Percentiles rank a stretch among this genome's conserved stretches.
Evolutionary conservation across 2,888 invertebrate species (phyloP).

Genomic region (Muscina levida): DNA sequence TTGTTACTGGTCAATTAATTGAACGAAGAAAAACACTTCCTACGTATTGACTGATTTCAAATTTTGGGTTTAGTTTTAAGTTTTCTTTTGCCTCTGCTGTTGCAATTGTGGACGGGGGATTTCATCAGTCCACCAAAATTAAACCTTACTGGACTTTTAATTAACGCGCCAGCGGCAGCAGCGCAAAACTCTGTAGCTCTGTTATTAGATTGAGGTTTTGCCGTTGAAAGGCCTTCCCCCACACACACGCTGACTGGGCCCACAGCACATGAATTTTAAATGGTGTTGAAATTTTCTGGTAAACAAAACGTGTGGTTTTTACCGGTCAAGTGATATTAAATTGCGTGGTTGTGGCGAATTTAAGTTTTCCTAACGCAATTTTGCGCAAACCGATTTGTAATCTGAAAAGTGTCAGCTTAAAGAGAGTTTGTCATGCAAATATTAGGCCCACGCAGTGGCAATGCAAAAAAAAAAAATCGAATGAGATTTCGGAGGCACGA

Average conservation of each 20-base stretch:
- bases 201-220: slow-evolving; percentile 26
- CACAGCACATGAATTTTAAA: neutral
- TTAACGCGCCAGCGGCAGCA: neutral
- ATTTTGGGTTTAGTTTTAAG: neutral
- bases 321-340: neutral
- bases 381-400: neutral
- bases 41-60: slow-evolving; percentile 7
- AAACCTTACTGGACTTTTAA: slow-evolving; percentile 25
- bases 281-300: slow-evolving; percentile 33
- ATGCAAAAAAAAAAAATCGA: too few relatives aligned
- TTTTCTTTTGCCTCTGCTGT: neutral
- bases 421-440: slow-evolving; percentile 25
- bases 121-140: neutral
- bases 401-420: slow-evolving; percentile 13
- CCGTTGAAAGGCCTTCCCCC: neutral
- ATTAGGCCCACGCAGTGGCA: neutral
- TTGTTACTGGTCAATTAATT: slow-evolving; percentile 14
- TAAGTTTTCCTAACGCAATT: neutral
- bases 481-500: too few relatives aligned
- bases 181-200: neutral
- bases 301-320: slow-evolving; percentile 36
- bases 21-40: slow-evolving; percentile 2
- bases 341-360: slow-evolving; percentile 27
- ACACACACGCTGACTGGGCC: neutral
- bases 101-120: neutral